Base-by-base conservation (phyloP, 2,797 vertebrate species). In the Gastrophryne carolinensis region DNA sequence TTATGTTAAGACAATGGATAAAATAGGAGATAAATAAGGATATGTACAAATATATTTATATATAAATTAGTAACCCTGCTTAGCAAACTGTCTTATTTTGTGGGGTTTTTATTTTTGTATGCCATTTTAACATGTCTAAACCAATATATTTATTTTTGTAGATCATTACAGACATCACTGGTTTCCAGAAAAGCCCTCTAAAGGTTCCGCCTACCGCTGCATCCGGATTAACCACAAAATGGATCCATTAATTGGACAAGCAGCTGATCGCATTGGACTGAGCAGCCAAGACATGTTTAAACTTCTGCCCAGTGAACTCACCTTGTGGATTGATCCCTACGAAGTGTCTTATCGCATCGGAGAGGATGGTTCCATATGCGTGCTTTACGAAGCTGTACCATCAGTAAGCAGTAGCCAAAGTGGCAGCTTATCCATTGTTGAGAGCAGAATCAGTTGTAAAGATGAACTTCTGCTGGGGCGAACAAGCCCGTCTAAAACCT, bases 161-260 rank as follows among this genome's bases (percentile, higher is more conserved):
- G 97, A 99, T 84, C 95, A 98, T 90, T 97, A 99, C 80, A 95
- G 96, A 88, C 95, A 98, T 87, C 96, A 98, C 90, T 98, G 95
- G 95, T 98, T 98, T 88, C 95, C 95, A 82, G 96, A 98, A 86
- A 93, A 93, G 82, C 95, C 95, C 19, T 95, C 93, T 89, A 97
- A 93, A 86, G 96, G 95, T 77, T 98, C 95, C 13, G 96, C 95
- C 76, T 98, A 97, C 86, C 94, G 97, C 79, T 98, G 97, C 87
- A 98, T 98, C 85, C 94, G 94, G 79, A 98, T 97, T 89, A 97
- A 98, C 91, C 96, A 98, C 91, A 98, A 99, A 92, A 98, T 98
- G 95, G 94, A 98, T 91, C 95, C 95, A 32, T 87, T 98, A 90
- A 94, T 97, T 88, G 89, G 95, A 82, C 93, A 95, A 90, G 95